Percentiles rank a stretch among this genome's conserved stretches.
phyloP scores from a whole-genome alignment of 2,888 invertebrate genomes.

The Iphiclides podalirius region DNA sequence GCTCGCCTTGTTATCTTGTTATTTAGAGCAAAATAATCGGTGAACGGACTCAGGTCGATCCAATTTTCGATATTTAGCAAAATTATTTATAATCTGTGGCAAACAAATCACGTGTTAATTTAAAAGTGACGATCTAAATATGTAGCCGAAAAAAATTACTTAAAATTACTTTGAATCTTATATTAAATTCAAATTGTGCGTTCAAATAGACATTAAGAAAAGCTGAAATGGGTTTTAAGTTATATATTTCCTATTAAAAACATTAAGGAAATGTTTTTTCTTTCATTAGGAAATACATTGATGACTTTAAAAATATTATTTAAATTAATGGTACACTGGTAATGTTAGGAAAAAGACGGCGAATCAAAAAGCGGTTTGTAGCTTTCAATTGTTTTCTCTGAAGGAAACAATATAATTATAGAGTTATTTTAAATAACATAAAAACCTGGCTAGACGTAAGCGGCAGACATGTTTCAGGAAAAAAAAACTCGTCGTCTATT shows the following conservation, averaged over 20 bases:
- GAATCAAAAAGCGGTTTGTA: neutral
- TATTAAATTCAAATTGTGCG: no score
- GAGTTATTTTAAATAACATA: slow-evolving; percentile 3
- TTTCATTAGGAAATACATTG: no score
- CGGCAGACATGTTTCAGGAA: neutral
- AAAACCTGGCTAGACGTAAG: slow-evolving; percentile 20
- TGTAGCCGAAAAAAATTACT: no score
- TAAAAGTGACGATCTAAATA: no score
- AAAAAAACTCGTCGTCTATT: neutral
- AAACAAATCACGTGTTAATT: neutral
- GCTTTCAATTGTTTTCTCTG: neutral
- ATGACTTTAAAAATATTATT: no score
- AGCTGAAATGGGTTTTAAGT: no score
- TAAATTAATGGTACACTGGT: no score
- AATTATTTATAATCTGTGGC: slow-evolving; percentile 2
- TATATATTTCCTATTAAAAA: no score
- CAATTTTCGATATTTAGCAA: slow-evolving; percentile 18
- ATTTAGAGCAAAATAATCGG: slow-evolving; percentile 41
- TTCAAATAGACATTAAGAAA: no score
- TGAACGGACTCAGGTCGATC: slow-evolving; percentile 29
- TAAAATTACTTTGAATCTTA: no score
- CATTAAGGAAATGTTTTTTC: no score
- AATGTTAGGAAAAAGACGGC: no score
- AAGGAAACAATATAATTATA: neutral
- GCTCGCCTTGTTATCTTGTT: slow-evolving; percentile 36